Percentiles rank a stretch among this genome's conserved stretches.
Evolutionary conservation across 2,888 invertebrate genomes (phyloP).

Genomic region (Cepaea hortensis): DNA sequence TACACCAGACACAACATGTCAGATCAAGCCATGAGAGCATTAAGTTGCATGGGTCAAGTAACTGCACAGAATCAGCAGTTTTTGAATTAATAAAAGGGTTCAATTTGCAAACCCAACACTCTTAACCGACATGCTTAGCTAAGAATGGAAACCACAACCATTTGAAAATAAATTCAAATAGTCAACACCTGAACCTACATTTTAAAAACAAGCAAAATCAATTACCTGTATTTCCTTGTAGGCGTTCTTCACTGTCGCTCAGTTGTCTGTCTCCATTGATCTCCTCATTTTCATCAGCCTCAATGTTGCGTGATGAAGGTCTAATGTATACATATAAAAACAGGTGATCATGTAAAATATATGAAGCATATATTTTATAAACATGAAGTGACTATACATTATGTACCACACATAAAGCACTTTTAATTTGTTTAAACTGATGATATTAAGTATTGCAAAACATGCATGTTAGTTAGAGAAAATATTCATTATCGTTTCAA

Average conservation of each 20-base stretch:
- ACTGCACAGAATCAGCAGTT: no score
- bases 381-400: neutral
- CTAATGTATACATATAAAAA: neutral
- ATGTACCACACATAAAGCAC: no score
- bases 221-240: constrained; percentile 41
- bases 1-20: no score
- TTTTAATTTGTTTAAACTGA: no score
- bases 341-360: neutral
- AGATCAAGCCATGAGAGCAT: no score
- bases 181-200: neutral
- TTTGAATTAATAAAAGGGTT: no score
- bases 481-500: no score
- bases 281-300: constrained; percentile 46
- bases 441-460: no score
- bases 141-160: neutral
- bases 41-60: no score
- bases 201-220: neutral
- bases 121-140: no score
- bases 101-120: no score
- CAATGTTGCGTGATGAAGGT: constrained; percentile 38
- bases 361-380: neutral
- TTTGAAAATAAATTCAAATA: neutral
- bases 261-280: neutral
- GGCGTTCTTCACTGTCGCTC: constrained; percentile 46
- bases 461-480: no score